phyloP scores from a whole-genome alignment of 2,113 vertebrate species.

The Microtus oregoni region DNA sequence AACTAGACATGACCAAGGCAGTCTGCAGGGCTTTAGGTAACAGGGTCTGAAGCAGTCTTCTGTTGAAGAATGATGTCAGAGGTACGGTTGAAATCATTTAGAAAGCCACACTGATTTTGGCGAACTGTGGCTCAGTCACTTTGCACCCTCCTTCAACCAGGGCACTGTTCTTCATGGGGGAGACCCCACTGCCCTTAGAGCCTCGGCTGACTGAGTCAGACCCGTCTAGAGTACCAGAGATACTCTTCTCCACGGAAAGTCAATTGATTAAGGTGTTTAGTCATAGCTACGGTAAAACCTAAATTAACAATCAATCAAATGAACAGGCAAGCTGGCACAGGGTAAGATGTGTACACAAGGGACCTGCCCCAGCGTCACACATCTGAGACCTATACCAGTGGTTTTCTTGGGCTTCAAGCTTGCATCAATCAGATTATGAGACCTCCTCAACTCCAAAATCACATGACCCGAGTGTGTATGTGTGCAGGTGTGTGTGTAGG shows the following conservation, averaged over 20 bases:
- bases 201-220: too few relatives aligned
- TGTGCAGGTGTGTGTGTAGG: neutral
- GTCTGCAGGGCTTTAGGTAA: neutral
- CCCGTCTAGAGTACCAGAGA: neutral
- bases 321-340: neutral
- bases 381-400: neutral
- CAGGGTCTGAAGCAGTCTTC: neutral
- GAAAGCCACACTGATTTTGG: neutral
- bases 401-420: neutral
- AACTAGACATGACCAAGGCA: neutral
- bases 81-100: neutral
- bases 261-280: neutral
- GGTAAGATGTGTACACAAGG: neutral
- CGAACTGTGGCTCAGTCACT: neutral
- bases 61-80: conserved; percentile 3
- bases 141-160: neutral
- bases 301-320: neutral
- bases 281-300: neutral
- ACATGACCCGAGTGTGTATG: neutral
- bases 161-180: neutral
- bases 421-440: neutral
- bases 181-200: neutral
- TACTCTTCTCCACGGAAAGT: neutral
- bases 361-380: neutral
- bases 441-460: neutral